phyloP scores from a whole-genome alignment of 2,888 invertebrate genomes.

The Eupsilia transversa region DNA sequence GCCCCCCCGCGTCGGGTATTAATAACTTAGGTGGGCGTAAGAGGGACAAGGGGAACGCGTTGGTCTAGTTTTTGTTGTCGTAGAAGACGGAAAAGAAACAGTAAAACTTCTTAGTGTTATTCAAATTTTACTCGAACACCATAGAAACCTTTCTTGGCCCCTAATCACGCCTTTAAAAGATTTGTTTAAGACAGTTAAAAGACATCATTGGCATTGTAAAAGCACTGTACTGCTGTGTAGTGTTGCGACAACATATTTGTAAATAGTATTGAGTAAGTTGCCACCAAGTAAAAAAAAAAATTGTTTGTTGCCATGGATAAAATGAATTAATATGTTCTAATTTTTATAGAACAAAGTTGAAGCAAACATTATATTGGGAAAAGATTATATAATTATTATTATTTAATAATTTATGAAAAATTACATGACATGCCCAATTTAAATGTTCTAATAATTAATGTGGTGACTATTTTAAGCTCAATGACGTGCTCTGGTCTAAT shows the following conservation, averaged over 20 bases:
- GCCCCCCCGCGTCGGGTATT: conserved; percentile 80
- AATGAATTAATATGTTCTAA: neutral
- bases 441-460: neutral
- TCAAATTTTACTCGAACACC: conserved; percentile 20
- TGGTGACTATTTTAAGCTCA: conserved; percentile 45
- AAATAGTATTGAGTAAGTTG: conserved; percentile 30
- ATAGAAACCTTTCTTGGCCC: neutral
- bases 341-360: neutral
- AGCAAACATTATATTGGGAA: neutral
- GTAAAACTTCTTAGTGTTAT: neutral
- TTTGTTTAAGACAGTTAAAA: conserved; percentile 23
- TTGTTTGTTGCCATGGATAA: conserved; percentile 16
- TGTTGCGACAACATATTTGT: conserved; percentile 23
- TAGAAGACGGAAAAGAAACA: neutral
- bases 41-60: neutral
- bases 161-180: conserved; percentile 27
- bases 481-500: conserved; percentile 46
- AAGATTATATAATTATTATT: neutral
- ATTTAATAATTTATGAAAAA: neutral
- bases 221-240: conserved; percentile 45
- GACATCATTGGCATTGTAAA: conserved; percentile 50
- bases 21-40: conserved; percentile 26
- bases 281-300: conserved; percentile 28
- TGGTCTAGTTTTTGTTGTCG: neutral
- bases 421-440: neutral